These are phyloP conservation scores for Apodemia zela DNA, from an alignment of 2,888 invertebrate species.

Conservation along the genomic window DNA sequence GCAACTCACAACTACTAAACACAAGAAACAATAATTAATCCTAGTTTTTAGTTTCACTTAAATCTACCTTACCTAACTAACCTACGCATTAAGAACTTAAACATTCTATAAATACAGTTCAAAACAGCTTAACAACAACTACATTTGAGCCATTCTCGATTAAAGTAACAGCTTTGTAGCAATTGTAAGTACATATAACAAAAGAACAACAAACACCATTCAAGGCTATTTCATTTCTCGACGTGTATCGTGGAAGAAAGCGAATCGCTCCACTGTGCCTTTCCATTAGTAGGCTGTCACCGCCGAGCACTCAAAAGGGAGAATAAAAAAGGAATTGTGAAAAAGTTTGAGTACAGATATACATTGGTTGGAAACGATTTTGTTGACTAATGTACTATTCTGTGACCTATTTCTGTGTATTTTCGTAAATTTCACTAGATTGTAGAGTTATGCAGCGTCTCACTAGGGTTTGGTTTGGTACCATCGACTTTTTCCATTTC, in stretches of 20 bases:
- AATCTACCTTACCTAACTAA: not conserved
- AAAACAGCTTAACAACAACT: constrained; percentile 2
- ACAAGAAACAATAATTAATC: not conserved
- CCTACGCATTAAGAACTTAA: not conserved
- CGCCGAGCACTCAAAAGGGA: constrained; percentile 47
- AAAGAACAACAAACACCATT: constrained; percentile 40
- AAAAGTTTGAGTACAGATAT: constrained; percentile 36
- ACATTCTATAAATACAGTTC: not conserved
- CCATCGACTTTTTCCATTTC: too few species aligned
- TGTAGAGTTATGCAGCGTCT: too few species aligned
- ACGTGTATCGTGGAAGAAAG: constrained; percentile 45
- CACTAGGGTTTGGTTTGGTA: too few species aligned
- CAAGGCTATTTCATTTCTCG: constrained; percentile 52
- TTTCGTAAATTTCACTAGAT: too few species aligned
- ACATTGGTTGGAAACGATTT: constrained; percentile 32
- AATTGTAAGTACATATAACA: constrained; percentile 38
- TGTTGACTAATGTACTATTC: constrained; percentile 31
- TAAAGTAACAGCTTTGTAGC: constrained; percentile 31
- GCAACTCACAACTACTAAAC: too few species aligned
- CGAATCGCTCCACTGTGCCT: constrained; percentile 54
- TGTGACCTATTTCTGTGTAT: constrained; percentile 24
- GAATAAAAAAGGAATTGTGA: constrained; percentile 43
- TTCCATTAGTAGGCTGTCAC: constrained; percentile 74
- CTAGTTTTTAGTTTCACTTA: not conserved
- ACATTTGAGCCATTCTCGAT: constrained; percentile 29